Percentiles rank a stretch among this genome's conserved stretches.
phyloP scores from a whole-genome alignment of 1,140 invertebrate genomes.

The Holotrichia oblita region DNA sequence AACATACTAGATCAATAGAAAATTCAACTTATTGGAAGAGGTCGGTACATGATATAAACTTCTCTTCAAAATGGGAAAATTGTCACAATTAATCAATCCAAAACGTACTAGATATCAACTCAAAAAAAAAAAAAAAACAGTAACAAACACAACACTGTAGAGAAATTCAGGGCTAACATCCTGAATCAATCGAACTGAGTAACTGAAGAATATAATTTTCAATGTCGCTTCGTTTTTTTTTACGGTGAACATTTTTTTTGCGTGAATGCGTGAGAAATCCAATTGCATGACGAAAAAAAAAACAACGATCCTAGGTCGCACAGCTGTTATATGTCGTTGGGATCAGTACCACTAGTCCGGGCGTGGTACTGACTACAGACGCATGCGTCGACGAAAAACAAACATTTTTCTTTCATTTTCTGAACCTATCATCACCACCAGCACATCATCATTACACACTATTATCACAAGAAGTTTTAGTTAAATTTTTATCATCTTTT shows the following conservation, averaged over 20 bases:
- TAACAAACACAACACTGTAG: too few relatives aligned
- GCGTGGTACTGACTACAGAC: conserved; percentile 42
- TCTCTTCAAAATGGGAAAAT: too few relatives aligned
- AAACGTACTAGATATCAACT: too few relatives aligned
- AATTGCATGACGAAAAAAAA: conserved; percentile 43
- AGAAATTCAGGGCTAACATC: too few relatives aligned
- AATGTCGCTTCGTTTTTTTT: too few relatives aligned
- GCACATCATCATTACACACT: conserved; percentile 54
- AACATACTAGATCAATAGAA: too few relatives aligned
- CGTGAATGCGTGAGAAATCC: not conserved
- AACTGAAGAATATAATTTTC: not conserved
- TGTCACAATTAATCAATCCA: too few relatives aligned
- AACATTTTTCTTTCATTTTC: not conserved
- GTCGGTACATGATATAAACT: too few relatives aligned
- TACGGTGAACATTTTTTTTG: too few relatives aligned
- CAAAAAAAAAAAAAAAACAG: too few relatives aligned
- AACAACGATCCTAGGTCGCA: conserved; percentile 51
- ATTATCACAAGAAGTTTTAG: conserved; percentile 58
- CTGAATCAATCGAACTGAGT: not conserved
- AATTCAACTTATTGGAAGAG: too few relatives aligned
- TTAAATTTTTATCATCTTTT: conserved; percentile 9
- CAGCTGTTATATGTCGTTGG: conserved; percentile 50
- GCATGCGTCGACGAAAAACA: conserved; percentile 49
- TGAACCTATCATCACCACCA: conserved; percentile 34
- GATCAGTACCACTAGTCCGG: conserved; percentile 60